Conservation (phyloP, 2,888 invertebrate genomes). For the Thera britannica region DNA sequence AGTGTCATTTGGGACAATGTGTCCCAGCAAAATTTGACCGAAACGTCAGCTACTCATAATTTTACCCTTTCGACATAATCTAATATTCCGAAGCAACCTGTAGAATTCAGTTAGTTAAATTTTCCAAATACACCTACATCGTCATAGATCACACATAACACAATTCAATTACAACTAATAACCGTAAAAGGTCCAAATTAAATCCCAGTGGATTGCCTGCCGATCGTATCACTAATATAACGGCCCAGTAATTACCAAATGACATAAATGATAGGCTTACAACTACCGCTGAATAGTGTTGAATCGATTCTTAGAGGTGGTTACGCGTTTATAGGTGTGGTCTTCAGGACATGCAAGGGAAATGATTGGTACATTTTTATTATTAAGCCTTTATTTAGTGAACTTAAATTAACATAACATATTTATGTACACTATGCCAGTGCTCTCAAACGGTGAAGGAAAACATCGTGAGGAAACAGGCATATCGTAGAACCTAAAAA, state of each 20-base stretch:
- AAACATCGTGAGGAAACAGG: too few species aligned
- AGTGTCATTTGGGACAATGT: too few species aligned
- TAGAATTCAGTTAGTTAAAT: neutral
- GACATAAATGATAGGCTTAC: constrained; percentile 42
- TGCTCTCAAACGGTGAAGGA: too few species aligned
- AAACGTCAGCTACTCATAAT: too few species aligned
- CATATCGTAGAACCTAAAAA: too few species aligned
- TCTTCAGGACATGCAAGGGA: constrained; percentile 16
- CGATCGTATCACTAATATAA: constrained; percentile 47
- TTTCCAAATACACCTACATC: neutral
- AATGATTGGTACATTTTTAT: neutral
- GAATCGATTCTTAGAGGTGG: constrained; percentile 36
- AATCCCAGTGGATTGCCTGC: constrained; percentile 55
- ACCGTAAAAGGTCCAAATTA: constrained; percentile 52
- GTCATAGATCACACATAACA: constrained; percentile 23
- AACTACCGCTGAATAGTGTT: neutral
- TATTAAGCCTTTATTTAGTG: neutral
- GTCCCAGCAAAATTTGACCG: too few species aligned
- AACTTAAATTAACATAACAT: neutral
- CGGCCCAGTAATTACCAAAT: constrained; percentile 42
- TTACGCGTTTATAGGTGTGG: constrained; percentile 20
- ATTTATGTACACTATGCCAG: too few species aligned
- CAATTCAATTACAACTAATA: constrained; percentile 62
- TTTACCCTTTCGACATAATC: neutral
- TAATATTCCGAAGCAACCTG: neutral